Evolutionary conservation across 2,888 invertebrate genomes (phyloP), one percentile per base, ranked within the genome.

Genomic region (Agriopis leucophaearia): DNA sequence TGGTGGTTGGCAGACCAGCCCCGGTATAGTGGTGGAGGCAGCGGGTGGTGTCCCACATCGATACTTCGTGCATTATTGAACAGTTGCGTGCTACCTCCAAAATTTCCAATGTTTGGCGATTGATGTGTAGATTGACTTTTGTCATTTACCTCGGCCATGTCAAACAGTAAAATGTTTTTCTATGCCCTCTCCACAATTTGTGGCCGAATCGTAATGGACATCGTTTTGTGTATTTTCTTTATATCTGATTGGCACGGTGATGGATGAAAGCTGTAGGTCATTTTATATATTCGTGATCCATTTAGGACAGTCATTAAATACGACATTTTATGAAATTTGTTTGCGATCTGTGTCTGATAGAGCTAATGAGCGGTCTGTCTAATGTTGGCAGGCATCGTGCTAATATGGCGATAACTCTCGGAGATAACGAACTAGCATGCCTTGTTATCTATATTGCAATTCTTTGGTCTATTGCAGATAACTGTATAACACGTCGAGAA

Each of bases 71-170:
- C 91, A 94, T 94, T 92, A 94, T 94, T 94, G 86, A 94, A 86
- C 84, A 91, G 88, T 92, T 87, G 93, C 94, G 93, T 94, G 93
- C 81, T 87, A 82, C 91, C 91, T 89, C 87, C 93, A 88, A 89
- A 94, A 93, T 91, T 92, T 93, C 88, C 88, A 90, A 91, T 92
- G 93, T 93, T 94, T 93, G 93, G 92, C 93, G 92, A 92, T 92
- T 92, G 93, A 91, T 92, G 92, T 92, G 89, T 93, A 93, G 93
- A 94, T 94, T 92, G 93, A 93, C 92, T 93, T 93, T 93, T 92
- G 92, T 93, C 94, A 94, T 94, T 93, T 93, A 86, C 91, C 82
- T 88, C 88, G 89, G 82, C 88, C 90, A 91, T 89, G 92, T 92
- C 92, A 91, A 92, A 92, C 82, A 91, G 86, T 91, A 86, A 89